A percentile compares a stretch with the other conserved stretches of the same genome.
Evolutionary conservation across 2,113 vertebrate genomes (phyloP).

Genomic region (Syngnathus typhle): DNA sequence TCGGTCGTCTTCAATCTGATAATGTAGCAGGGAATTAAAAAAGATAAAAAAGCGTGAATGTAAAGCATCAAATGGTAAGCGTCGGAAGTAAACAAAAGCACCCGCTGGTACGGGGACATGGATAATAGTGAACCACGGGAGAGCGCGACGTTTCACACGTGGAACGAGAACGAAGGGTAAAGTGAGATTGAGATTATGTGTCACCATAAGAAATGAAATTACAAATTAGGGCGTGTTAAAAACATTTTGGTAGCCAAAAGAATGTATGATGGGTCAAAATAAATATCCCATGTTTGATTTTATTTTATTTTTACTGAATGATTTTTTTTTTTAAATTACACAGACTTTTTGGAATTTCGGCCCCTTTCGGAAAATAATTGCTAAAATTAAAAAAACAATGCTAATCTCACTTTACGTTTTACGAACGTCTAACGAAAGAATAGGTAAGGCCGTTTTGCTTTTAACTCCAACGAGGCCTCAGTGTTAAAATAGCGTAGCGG

Average conservation of each 20-base stretch:
- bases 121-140: neutral
- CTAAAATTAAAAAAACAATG: neutral
- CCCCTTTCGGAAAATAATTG: neutral
- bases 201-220: neutral
- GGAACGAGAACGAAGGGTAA: neutral
- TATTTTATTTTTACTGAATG: neutral
- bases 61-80: neutral
- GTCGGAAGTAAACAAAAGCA: neutral
- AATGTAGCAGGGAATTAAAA: neutral
- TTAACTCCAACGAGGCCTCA: neutral
- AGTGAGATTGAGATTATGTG: neutral
- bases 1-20: neutral
- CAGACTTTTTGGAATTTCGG: too few relatives aligned
- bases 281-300: neutral
- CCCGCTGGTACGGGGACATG: neutral
- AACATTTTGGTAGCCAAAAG: too few relatives aligned
- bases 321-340: neutral
- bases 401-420: conserved; percentile 1
- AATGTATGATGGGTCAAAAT: neutral
- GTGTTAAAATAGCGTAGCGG: neutral
- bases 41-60: neutral
- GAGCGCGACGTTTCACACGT: neutral
- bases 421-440: neutral
- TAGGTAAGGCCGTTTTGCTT: neutral
- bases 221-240: too few relatives aligned